Conservation (phyloP, 1,140 invertebrate genomes). For the Camponotus floridanus region DNA sequence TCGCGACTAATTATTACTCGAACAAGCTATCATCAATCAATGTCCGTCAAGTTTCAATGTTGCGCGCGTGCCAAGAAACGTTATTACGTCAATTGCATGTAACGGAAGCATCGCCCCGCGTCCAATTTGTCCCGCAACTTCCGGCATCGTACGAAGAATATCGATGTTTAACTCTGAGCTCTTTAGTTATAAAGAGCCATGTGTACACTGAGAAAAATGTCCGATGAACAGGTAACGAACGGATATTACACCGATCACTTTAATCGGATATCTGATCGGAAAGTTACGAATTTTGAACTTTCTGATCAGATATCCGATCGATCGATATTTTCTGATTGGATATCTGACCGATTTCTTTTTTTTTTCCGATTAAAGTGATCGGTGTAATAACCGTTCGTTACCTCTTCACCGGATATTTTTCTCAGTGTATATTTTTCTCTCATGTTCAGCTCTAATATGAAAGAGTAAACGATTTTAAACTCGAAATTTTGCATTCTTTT, state of each 20-base stretch:
- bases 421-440: background rate
- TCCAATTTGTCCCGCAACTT: slow-evolving; percentile 58
- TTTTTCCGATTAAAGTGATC: too few relatives aligned
- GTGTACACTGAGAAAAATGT: too few relatives aligned
- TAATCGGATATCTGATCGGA: too few relatives aligned
- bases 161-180: background rate
- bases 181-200: slow-evolving; percentile 4
- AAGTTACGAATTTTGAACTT: too few relatives aligned
- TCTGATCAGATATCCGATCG: too few relatives aligned
- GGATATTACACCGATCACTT: too few relatives aligned
- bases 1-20: too few relatives aligned
- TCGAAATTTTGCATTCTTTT: background rate
- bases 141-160: slow-evolving; percentile 47
- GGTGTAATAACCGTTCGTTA: too few relatives aligned
- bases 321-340: too few relatives aligned
- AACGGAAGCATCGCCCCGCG: slow-evolving; percentile 60
- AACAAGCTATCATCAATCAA: background rate
- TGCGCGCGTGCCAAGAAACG: slow-evolving; percentile 62
- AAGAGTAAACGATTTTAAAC: background rate
- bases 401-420: too few relatives aligned
- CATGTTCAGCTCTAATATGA: background rate
- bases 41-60: slow-evolving; percentile 2
- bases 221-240: too few relatives aligned
- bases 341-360: too few relatives aligned
- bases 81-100: background rate